Percentiles rank a stretch among this genome's conserved stretches.
phyloP scores from a whole-genome alignment of 2,888 invertebrate species.

The Coleophora flavipennella region DNA sequence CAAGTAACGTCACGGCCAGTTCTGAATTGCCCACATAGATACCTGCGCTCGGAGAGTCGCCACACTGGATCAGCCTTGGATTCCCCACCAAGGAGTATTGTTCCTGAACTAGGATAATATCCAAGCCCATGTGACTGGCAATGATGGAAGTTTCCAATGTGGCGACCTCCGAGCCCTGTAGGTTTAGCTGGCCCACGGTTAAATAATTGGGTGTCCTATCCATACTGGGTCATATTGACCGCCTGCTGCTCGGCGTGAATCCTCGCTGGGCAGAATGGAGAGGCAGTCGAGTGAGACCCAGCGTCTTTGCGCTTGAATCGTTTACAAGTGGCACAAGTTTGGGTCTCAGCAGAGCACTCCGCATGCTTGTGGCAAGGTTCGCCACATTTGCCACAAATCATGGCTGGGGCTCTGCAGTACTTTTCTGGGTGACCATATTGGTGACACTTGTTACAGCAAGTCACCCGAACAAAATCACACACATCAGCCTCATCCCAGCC shows the following conservation, averaged over 20 bases:
- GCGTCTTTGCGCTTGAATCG: conserved; percentile 10
- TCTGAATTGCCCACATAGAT: conserved; percentile 4
- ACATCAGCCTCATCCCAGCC: conserved; percentile 9
- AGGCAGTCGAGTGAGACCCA: conserved; percentile 10
- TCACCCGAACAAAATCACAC: conserved; percentile 8
- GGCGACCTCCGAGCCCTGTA: conserved; percentile 12
- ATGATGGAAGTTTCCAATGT: conserved; percentile 15
- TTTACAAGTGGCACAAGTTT: conserved; percentile 19
- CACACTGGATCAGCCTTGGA: conserved; percentile 51
- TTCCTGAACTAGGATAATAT: conserved; percentile 20
- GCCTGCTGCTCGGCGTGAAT: background rate
- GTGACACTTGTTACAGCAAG: conserved; percentile 23
- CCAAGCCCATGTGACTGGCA: conserved; percentile 9
- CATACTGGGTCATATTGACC: background rate
- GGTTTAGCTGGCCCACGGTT: conserved; percentile 18
- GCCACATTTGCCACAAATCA: conserved; percentile 18
- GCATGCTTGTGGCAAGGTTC: conserved; percentile 10
- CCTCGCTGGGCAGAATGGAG: background rate
- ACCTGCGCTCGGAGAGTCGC: conserved; percentile 13
- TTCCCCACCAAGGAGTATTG: conserved; percentile 50
- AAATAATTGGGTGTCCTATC: background rate
- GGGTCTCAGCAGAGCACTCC: conserved; percentile 3
- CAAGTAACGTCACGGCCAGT: conserved; percentile 8
- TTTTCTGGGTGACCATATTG: conserved; percentile 26
- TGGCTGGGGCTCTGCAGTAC: conserved; percentile 11